Conservation (phyloP, 2,888 invertebrate genomes). For the Eristalis tenax region DNA sequence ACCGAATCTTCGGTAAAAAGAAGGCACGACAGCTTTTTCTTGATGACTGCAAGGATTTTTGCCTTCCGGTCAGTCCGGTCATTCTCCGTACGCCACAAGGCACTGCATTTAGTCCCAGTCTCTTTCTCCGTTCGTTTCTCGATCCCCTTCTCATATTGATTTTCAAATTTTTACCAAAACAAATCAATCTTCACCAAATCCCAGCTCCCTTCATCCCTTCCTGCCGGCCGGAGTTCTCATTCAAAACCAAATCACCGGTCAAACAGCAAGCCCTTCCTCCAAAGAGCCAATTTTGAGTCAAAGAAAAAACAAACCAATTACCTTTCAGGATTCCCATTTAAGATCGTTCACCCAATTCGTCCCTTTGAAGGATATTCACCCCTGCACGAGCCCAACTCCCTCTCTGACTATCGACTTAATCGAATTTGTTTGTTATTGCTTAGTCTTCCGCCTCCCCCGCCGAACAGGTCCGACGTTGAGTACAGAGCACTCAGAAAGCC, state of each 20-base stretch:
- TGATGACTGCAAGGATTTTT: too few relatives aligned
- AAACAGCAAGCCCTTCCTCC: not conserved
- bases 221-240: not conserved
- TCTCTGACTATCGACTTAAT: constrained; percentile 10
- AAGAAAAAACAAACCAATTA: not conserved
- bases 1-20: too few relatives aligned
- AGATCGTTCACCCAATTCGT: not conserved
- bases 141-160: too few relatives aligned
- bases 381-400: not conserved
- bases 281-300: not conserved
- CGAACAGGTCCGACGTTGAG: not conserved
- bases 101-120: not conserved
- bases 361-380: not conserved
- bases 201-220: not conserved
- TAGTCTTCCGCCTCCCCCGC: too few relatives aligned
- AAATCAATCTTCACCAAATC: not conserved
- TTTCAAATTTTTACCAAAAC: not conserved
- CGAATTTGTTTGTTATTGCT: not conserved
- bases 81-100: too few relatives aligned
- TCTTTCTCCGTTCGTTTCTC: too few relatives aligned
- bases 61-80: too few relatives aligned
- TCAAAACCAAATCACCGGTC: not conserved
- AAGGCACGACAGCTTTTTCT: too few relatives aligned
- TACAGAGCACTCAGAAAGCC: not conserved
- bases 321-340: constrained; percentile 17